These are phyloP conservation scores for Prorops nasuta DNA, from an alignment of 1,140 invertebrate genomes.

Conservation along the genomic window DNA sequence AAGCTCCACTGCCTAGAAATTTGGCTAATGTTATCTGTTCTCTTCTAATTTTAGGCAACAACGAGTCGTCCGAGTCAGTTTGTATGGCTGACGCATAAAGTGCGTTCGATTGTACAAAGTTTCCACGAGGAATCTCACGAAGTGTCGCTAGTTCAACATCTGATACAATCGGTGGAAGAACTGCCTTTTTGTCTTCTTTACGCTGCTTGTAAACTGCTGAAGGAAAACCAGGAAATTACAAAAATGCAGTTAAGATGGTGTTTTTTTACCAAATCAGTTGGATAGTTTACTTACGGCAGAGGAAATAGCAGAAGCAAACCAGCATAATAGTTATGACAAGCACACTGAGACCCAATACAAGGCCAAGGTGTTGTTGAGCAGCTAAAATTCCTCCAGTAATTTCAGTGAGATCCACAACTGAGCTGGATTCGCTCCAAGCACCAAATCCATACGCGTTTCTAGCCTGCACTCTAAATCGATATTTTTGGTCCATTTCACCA, in stretches of 20 bases:
- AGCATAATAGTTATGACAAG: constrained; percentile 54
- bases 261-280: background rate
- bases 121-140: constrained; percentile 75
- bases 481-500: constrained; percentile 63
- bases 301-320: constrained; percentile 45
- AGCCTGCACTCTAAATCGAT: constrained; percentile 76
- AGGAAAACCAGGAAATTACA: constrained; percentile 28
- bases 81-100: constrained; percentile 69
- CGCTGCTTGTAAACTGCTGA: constrained; percentile 53
- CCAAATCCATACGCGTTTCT: constrained; percentile 75
- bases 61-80: constrained; percentile 62
- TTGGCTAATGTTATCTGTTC: constrained; percentile 81
- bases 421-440: constrained; percentile 67
- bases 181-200: constrained; percentile 62
- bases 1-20: constrained; percentile 93
- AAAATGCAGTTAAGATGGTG: constrained; percentile 5
- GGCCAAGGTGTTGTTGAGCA: constrained; percentile 59
- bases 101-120: constrained; percentile 78
- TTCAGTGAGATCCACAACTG: constrained; percentile 58
- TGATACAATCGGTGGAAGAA: constrained; percentile 59
- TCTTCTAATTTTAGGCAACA: constrained; percentile 79
- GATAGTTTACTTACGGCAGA: constrained; percentile 43
- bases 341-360: constrained; percentile 62
- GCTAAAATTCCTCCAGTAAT: constrained; percentile 60
- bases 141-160: constrained; percentile 86